Conservation (phyloP, 64 coral and sea anemone species). For the Porites australiensis region DNA sequence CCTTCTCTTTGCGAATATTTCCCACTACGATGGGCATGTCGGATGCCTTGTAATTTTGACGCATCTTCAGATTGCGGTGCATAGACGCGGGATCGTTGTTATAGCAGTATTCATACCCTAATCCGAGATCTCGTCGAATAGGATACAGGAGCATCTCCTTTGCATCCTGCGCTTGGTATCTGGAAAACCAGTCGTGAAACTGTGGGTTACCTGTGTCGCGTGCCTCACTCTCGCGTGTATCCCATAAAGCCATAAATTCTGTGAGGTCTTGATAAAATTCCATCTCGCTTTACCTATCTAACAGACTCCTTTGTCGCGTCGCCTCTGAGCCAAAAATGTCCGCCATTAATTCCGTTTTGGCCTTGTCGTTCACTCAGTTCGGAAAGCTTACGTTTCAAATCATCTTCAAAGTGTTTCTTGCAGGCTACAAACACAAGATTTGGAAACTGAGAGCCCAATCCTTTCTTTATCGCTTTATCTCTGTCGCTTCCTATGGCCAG, state of each 20-base stretch:
- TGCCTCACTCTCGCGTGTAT: background rate
- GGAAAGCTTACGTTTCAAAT: constrained; percentile 29
- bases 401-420: constrained; percentile 67
- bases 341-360: background rate
- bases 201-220: background rate
- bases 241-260: background rate
- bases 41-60: background rate
- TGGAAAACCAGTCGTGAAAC: constrained; percentile 16
- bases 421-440: constrained; percentile 20
- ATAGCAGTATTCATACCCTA: constrained; percentile 34
- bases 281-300: background rate
- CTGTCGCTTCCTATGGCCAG: constrained; percentile 37
- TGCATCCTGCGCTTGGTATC: constrained; percentile 24
- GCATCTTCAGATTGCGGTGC: background rate
- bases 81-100: constrained; percentile 45
- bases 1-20: background rate
- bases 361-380: constrained; percentile 18
- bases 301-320: background rate
- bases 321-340: background rate
- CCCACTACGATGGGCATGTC: background rate
- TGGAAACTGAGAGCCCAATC: constrained; percentile 19
- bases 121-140: background rate
- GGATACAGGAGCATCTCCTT: constrained; percentile 37
- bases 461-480: constrained; percentile 62
- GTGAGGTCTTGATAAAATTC: background rate